phyloP scores from a whole-genome alignment of 30 jellyfish, hydroid and myxozoan species.

The Morbakka virulenta region DNA sequence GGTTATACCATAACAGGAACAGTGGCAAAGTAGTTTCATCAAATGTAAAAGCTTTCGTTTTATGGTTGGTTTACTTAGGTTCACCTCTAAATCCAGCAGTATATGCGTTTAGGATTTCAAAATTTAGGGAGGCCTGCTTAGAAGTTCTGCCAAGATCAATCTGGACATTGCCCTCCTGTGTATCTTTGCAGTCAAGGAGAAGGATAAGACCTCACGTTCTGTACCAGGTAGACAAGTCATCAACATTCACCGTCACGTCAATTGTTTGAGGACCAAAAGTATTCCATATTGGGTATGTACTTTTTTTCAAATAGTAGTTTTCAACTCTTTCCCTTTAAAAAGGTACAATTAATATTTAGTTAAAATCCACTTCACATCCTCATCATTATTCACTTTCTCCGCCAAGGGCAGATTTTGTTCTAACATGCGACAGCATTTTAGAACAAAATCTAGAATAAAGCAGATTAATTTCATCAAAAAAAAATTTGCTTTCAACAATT shows the following conservation, averaged over 20 bases:
- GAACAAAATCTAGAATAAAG: too few relatives aligned
- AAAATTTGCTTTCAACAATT: too few relatives aligned
- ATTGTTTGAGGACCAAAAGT: not conserved
- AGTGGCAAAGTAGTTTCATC: conserved; percentile 19
- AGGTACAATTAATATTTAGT: too few relatives aligned
- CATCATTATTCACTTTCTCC: too few relatives aligned
- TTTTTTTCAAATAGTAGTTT: too few relatives aligned
- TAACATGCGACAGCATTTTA: too few relatives aligned
- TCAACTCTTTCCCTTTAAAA: too few relatives aligned
- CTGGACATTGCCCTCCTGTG: conserved; percentile 34
- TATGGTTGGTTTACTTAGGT: conserved; percentile 70
- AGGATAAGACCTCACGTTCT: conserved; percentile 83
- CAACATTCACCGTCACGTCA: not conserved
- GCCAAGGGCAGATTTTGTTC: too few relatives aligned
- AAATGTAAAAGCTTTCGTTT: conserved; percentile 7
- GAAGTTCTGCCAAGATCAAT: conserved; percentile 65
- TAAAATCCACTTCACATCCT: too few relatives aligned
- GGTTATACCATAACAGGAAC: conserved; percentile 6
- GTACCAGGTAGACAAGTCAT: conserved; percentile 63
- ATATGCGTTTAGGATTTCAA: conserved; percentile 66
- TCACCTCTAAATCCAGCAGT: conserved; percentile 64
- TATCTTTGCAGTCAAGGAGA: conserved; percentile 58
- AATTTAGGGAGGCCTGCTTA: conserved; percentile 79
- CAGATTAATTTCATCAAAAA: too few relatives aligned
- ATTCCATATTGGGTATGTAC: too few relatives aligned